These are phyloP conservation scores for Paraplagusia blochii DNA, from an alignment of 2,113 vertebrate species.

Conservation along the genomic window DNA sequence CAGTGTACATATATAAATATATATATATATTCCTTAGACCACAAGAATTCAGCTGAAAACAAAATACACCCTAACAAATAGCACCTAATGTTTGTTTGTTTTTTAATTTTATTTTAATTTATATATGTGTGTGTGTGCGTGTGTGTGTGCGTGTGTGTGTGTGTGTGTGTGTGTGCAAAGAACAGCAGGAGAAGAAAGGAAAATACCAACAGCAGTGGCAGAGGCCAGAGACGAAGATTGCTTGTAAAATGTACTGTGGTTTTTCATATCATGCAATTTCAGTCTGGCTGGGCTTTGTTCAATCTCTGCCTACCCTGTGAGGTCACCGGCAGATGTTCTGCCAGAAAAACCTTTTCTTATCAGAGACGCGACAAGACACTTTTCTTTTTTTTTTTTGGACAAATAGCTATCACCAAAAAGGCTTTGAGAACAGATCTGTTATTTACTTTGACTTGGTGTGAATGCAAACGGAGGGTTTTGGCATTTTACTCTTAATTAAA, in stretches of 20 bases:
- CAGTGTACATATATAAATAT: too few species aligned
- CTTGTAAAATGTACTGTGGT: constrained; percentile 19
- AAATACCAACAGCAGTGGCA: constrained; percentile 27
- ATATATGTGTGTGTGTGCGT: too few species aligned
- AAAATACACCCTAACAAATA: too few species aligned
- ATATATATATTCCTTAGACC: too few species aligned
- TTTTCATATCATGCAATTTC: constrained; percentile 21
- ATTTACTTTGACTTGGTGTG: neutral
- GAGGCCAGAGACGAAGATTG: neutral
- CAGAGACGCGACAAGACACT: constrained; percentile 11
- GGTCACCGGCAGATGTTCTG: constrained; percentile 1
- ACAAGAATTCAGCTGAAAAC: too few species aligned
- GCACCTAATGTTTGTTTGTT: too few species aligned
- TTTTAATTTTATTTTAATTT: too few species aligned
- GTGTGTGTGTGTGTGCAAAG: too few species aligned
- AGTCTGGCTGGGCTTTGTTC: constrained; percentile 21
- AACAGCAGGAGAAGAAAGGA: constrained; percentile 7
- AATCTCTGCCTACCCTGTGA: constrained; percentile 2
- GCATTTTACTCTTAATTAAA: constrained; percentile 11
- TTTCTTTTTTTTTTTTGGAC: constrained; percentile 6
- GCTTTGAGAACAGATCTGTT: constrained; percentile 12
- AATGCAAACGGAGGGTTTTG: constrained; percentile 26
- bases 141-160: too few species aligned
- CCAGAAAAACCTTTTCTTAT: constrained; percentile 6
- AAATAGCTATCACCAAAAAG: constrained; percentile 25